Evolutionary conservation across 2,113 vertebrate species (phyloP).

Genomic region (Prolemur simus): DNA sequence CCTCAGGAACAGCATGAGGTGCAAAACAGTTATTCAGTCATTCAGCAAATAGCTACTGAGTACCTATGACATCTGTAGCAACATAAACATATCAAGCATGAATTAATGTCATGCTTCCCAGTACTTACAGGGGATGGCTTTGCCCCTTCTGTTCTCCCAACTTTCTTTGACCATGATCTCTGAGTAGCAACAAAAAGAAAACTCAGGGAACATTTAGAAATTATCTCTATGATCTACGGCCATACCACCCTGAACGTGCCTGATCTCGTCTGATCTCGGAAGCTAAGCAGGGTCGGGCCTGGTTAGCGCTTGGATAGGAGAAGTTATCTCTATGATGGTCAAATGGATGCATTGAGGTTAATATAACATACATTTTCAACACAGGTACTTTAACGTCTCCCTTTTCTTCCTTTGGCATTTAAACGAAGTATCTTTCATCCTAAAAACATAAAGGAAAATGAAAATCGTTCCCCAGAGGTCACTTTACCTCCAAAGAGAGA

Average conservation of each 20-base stretch:
- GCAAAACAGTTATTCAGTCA: neutral
- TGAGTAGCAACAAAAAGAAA: neutral
- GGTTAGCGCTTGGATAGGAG: neutral
- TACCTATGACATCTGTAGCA: neutral
- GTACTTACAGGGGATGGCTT: rapidly evolving
- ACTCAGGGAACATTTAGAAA: neutral
- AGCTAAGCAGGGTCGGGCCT: too few species aligned
- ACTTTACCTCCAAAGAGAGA: neutral
- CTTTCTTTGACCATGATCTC: neutral
- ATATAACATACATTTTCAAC: neutral
- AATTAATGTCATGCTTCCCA: neutral
- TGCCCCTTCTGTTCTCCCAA: neutral
- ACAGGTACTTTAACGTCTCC: neutral
- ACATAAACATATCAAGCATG: neutral
- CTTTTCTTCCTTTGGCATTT: neutral
- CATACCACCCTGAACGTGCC: too few species aligned
- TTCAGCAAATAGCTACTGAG: neutral
- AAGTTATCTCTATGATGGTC: neutral
- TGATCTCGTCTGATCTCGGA: too few species aligned
- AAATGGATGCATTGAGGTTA: neutral
- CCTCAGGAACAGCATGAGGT: neutral
- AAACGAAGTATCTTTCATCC: neutral
- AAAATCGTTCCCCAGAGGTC: neutral
- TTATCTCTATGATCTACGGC: neutral
- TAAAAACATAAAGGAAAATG: neutral